These are phyloP conservation scores for Megalonaias nervosa DNA, from an alignment of 1,140 invertebrate species.

Conservation along the genomic window DNA sequence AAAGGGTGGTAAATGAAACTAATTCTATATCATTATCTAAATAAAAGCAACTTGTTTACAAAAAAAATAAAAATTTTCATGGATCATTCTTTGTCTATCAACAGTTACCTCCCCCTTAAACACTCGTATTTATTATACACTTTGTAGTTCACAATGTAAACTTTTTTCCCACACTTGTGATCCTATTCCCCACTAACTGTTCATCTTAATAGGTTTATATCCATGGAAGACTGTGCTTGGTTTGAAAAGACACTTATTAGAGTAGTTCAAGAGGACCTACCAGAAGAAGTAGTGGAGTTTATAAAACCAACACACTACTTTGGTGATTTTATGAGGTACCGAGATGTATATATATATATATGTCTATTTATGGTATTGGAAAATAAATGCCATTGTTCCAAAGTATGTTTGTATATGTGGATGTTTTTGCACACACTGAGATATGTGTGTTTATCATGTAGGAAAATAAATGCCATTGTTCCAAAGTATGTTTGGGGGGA, in stretches of 20 bases:
- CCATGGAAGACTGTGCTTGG: slow-evolving; percentile 65
- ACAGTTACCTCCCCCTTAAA: background rate
- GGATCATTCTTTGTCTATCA: background rate
- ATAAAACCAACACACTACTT: slow-evolving; percentile 59
- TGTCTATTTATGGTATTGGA: too few species aligned
- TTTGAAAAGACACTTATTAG: slow-evolving; percentile 69
- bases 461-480: too few species aligned
- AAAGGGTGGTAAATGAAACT: too few species aligned
- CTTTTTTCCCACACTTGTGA: slow-evolving; percentile 6
- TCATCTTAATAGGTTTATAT: slow-evolving; percentile 65
- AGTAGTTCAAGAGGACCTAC: slow-evolving; percentile 65
- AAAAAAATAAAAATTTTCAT: too few species aligned
- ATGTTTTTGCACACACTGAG: too few species aligned
- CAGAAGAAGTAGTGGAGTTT: slow-evolving; percentile 57
- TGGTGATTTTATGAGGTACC: slow-evolving; percentile 71
- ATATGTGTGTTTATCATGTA: too few species aligned
- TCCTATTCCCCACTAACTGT: slow-evolving; percentile 21
- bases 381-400: too few species aligned
- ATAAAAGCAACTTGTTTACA: too few species aligned
- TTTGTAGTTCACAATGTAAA: background rate
- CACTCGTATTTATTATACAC: background rate
- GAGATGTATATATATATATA: too few species aligned
- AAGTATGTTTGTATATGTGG: too few species aligned
- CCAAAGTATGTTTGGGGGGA: too few species aligned
- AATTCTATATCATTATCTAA: too few species aligned